A percentile compares a stretch with the other conserved stretches of the same genome.
phyloP scores from a whole-genome alignment of 2,113 vertebrate genomes.

The Mormyrus iriodes region DNA sequence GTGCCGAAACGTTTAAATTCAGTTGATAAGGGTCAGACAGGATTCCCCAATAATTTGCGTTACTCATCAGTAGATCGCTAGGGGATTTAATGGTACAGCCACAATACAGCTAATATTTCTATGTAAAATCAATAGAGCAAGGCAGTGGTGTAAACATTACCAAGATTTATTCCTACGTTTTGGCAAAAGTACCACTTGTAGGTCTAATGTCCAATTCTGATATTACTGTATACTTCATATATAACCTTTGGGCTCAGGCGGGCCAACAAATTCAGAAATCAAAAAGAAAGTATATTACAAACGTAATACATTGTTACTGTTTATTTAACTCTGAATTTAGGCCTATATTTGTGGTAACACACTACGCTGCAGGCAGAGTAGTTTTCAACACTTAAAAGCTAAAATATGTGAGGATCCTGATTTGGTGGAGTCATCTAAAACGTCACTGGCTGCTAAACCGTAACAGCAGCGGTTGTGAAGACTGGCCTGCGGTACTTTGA shows the following conservation, averaged over 20 bases:
- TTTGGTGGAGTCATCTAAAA: not conserved
- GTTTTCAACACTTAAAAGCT: not conserved
- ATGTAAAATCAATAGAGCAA: not conserved
- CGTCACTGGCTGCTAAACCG: not conserved
- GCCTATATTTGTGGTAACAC: not conserved
- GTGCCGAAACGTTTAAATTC: not conserved
- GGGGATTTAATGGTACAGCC: not conserved
- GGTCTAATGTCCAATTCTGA: not conserved
- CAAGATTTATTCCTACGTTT: not conserved
- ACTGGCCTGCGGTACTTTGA: not conserved
- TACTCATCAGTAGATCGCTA: not conserved
- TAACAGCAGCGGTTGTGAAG: not conserved
- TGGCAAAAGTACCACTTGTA: not conserved
- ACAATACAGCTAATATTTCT: not conserved
- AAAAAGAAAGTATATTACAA: not conserved
- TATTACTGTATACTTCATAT: not conserved
- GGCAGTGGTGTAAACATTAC: not conserved
- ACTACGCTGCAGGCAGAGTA: not conserved
- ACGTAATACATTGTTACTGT: not conserved
- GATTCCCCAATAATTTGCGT: not conserved
- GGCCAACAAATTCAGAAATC: not conserved
- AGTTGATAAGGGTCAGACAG: not conserved
- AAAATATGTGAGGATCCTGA: not conserved
- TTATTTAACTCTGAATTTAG: not conserved
- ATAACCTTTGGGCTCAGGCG: not conserved